These are phyloP conservation scores for Myiothlypis coronata DNA, from an alignment of 2,797 vertebrate species.

Conservation along the genomic window DNA sequence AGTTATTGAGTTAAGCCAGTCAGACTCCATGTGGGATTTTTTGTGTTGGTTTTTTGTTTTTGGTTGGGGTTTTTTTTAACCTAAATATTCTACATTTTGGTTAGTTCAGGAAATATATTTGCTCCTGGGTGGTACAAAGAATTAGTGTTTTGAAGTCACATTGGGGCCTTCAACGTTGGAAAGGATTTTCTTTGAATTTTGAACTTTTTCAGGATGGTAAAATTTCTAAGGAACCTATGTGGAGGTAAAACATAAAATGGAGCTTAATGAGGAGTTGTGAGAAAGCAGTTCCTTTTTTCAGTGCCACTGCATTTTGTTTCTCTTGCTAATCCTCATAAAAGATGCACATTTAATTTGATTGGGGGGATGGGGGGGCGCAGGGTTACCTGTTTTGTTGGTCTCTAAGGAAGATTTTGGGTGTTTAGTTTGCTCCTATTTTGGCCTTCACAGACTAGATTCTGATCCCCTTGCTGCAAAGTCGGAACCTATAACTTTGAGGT, in stretches of 20 bases:
- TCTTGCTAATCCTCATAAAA: slow-evolving; percentile 36
- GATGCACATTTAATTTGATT: not conserved
- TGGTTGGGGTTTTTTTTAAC: not conserved
- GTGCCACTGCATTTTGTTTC: slow-evolving; percentile 9
- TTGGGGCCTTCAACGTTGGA: not conserved
- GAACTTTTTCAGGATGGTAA: slow-evolving; percentile 45
- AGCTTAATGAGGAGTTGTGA: slow-evolving; percentile 31
- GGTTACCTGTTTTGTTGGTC: not conserved
- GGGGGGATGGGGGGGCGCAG: accelerated
- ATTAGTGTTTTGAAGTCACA: slow-evolving; percentile 51
- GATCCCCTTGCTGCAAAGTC: not conserved
- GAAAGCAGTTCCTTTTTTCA: slow-evolving; percentile 23
- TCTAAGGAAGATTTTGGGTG: not conserved
- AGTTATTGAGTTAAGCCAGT: slow-evolving; percentile 46
- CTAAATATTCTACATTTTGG: slow-evolving; percentile 54
- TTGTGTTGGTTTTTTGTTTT: not conserved
- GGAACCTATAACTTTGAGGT: not conserved
- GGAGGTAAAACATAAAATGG: slow-evolving; percentile 30
- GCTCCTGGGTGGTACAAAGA: slow-evolving; percentile 59
- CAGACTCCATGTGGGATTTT: slow-evolving; percentile 41
- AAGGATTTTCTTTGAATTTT: slow-evolving; percentile 59
- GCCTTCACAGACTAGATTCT: not conserved
- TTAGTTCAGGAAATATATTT: slow-evolving; percentile 57
- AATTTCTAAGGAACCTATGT: slow-evolving; percentile 40
- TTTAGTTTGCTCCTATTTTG: not conserved